Evolutionary conservation across 2,797 vertebrate genomes (phyloP), one percentile per base, ranked within the genome.

Genomic region (Pteropus rufus): DNA sequence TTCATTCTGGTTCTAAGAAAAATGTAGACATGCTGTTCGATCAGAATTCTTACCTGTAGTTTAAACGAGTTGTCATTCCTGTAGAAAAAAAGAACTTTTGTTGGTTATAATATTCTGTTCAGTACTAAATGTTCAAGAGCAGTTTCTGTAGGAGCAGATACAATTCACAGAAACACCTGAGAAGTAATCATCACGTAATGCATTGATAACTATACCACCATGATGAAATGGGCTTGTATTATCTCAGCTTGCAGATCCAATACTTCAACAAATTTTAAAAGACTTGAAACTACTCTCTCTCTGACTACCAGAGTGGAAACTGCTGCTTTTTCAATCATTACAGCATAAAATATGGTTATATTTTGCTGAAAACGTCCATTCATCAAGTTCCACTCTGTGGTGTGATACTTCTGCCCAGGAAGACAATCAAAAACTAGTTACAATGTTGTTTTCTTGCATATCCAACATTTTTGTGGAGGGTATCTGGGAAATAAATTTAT

Each of bases 201-300:
- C 90, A 95, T 91, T 98, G 96, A 97, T 97, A 96, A 77, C 89
- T 72, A 12, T 91, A 64, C 85, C 24, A 79, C 96, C 85, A 26
- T 85, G 93, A 62, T 94, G 34, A 97, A 98, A 80, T 34, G 70
- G 77, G 4, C 82, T 95, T 96, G 36, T 34, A 88, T 98, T 98
- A 97, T 96, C 93, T 98, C 97, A 97, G 86, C 92, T 97, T 97
- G 96, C 34, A 54, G 90, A 96, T 95, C 49, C 72, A 79, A 60
- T 93, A 91, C 64, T 97, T 95, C 34, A 95, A 52, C 75, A 96
- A 56, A 75, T 90, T 97, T 95, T 94, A 80, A 87, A 97, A 97
- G 94, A 34, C 83, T 97, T 92, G 56, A 94, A 96, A 49, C 11
- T 75, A 56, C 56, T 96, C 80, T 84, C 34, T 73, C 65, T 73